phyloP scores from a whole-genome alignment of 92 coral and sea anemone genomes.

The Meandrina meandrites region DNA sequence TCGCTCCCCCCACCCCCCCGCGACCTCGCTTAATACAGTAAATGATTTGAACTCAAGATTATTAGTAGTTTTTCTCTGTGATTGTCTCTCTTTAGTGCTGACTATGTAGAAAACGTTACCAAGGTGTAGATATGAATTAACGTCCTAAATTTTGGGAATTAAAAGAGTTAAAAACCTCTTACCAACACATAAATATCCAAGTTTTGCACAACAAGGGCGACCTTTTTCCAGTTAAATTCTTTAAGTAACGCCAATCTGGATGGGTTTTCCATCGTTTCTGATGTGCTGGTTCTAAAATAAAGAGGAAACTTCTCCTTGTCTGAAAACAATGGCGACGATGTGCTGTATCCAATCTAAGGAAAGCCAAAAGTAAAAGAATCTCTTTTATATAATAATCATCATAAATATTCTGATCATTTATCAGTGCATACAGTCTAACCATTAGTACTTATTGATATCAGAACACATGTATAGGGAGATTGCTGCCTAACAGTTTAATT shows the following conservation, averaged over 20 bases:
- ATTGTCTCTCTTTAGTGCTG: too few species aligned
- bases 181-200: conserved; percentile 73
- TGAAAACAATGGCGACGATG: conserved; percentile 71
- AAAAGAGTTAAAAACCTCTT: neutral
- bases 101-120: too few species aligned
- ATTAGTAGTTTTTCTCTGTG: too few species aligned
- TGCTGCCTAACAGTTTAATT: neutral
- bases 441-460: neutral
- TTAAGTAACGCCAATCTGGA: conserved; percentile 66
- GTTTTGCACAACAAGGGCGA: conserved; percentile 65
- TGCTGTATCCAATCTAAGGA: conserved; percentile 80
- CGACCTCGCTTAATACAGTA: neutral
- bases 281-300: conserved; percentile 75
- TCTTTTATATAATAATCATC: neutral
- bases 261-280: conserved; percentile 84
- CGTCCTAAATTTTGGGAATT: too few species aligned
- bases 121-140: too few species aligned
- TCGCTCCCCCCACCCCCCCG: too few species aligned
- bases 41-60: neutral
- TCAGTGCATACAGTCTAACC: neutral
- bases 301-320: conserved; percentile 74
- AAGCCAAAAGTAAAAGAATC: neutral
- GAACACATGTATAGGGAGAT: neutral
- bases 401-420: neutral
- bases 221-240: conserved; percentile 73